A percentile compares a stretch with the other conserved stretches of the same genome.
Conservation (phyloP, 2,888 invertebrate genomes). For the Andrena marginata region DNA sequence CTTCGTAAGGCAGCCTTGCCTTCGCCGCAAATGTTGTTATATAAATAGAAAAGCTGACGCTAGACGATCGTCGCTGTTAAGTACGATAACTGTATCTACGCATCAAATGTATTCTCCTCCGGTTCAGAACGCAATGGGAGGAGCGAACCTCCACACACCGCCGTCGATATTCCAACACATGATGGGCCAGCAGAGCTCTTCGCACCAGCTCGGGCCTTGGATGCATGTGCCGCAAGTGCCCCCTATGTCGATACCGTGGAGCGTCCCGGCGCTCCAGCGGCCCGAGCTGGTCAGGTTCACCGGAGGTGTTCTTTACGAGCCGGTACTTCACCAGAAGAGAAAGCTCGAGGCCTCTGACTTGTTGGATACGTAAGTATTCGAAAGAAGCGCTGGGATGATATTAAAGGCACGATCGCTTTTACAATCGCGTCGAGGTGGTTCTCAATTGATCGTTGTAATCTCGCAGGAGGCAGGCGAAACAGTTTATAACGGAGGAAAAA, state of each 20-base stretch:
- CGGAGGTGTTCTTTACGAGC: conserved; percentile 69
- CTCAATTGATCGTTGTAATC: background rate
- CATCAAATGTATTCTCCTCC: conserved; percentile 26
- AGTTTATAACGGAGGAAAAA: conserved; percentile 93
- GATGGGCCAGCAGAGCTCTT: conserved; percentile 77
- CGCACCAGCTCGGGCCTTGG: conserved; percentile 76
- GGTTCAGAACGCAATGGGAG: conserved; percentile 79
- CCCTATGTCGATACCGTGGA: conserved; percentile 82
- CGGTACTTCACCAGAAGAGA: conserved; percentile 77
- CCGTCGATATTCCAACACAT: conserved; percentile 83
- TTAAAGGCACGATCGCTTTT: background rate
- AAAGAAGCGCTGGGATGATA: background rate
- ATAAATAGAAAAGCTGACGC: background rate
- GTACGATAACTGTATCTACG: background rate
- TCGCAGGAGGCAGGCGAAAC: conserved; percentile 86
- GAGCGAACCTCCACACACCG: conserved; percentile 80
- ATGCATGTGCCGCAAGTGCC: conserved; percentile 79
- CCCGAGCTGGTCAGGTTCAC: conserved; percentile 80
- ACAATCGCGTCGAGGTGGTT: no score
- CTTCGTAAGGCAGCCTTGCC: background rate
- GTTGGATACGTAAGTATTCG: conserved; percentile 72
- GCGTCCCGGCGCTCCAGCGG: conserved; percentile 76
- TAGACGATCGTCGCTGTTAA: background rate
- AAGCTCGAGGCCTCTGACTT: conserved; percentile 77
- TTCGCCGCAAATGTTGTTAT: no score